These are phyloP conservation scores for Poicephalus meyeri DNA, from an alignment of 2,113 vertebrate species.

Conservation along the genomic window DNA sequence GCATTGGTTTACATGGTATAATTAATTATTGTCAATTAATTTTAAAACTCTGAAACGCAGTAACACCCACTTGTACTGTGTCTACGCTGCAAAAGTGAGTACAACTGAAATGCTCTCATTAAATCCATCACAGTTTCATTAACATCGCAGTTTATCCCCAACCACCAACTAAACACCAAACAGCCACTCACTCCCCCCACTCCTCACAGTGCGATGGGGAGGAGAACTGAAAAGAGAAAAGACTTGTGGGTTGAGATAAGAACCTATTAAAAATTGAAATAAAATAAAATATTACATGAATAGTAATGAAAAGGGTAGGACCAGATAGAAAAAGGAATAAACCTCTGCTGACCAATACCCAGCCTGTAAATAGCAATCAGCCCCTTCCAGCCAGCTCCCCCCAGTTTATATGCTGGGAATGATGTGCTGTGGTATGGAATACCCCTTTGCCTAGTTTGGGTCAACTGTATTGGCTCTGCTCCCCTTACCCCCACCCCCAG, in stretches of 20 bases:
- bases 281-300: not conserved
- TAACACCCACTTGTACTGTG: not conserved
- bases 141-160: not conserved
- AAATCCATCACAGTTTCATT: slow-evolving; percentile 7
- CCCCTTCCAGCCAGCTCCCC: not conserved
- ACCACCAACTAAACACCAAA: not conserved
- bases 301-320: not conserved
- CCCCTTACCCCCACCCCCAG: no score
- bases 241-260: not conserved
- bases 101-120: slow-evolving; percentile 10
- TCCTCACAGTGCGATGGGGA: not conserved
- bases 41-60: not conserved
- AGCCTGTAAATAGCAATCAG: not conserved
- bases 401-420: not conserved
- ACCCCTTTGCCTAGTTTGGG: not conserved
- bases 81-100: not conserved
- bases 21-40: not conserved
- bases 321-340: not conserved
- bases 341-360: not conserved
- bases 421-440: not conserved
- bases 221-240: not conserved
- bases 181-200: not conserved
- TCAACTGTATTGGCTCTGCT: not conserved
- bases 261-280: not conserved
- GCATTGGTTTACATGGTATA: not conserved